Conservation (phyloP, 1,140 invertebrate species). For the Aradophagus sp. region DNA sequence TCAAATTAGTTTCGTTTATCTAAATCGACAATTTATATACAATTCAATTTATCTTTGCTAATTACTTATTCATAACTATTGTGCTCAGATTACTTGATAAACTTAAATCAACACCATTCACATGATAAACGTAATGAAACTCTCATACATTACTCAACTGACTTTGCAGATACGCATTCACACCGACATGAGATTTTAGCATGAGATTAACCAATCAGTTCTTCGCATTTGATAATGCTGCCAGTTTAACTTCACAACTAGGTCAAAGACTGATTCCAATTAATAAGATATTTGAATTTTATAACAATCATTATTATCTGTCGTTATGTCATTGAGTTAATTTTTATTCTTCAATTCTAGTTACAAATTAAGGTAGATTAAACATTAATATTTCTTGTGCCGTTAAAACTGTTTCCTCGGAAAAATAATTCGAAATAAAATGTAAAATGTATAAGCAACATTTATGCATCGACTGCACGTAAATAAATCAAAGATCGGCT, state of each 20-base stretch:
- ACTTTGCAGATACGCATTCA: slow-evolving; percentile 22
- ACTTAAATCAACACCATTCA: slow-evolving; percentile 13
- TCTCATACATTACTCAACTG: slow-evolving; percentile 9
- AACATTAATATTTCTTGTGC: neutral
- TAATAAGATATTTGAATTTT: slow-evolving; percentile 20
- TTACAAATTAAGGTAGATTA: no score
- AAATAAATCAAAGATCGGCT: slow-evolving; percentile 40
- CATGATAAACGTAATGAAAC: slow-evolving; percentile 4
- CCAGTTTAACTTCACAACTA: slow-evolving; percentile 26
- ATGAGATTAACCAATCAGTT: slow-evolving; percentile 34
- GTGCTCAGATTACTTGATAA: slow-evolving; percentile 9
- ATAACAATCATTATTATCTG: neutral
- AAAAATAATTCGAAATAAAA: neutral
- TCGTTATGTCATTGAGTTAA: slow-evolving; percentile 2
- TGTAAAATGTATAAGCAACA: neutral
- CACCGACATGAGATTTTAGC: slow-evolving; percentile 19
- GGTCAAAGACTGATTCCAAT: slow-evolving; percentile 8
- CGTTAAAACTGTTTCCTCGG: no score
- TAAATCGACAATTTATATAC: no score
- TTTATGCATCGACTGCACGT: slow-evolving; percentile 20
- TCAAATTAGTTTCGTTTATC: no score
- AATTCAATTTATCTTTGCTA: no score
- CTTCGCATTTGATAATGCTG: slow-evolving; percentile 21
- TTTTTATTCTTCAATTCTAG: no score
- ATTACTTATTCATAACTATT: no score